Evolutionary conservation across 2,113 vertebrate genomes (phyloP).

Genomic region (Gymnarchus niloticus): DNA sequence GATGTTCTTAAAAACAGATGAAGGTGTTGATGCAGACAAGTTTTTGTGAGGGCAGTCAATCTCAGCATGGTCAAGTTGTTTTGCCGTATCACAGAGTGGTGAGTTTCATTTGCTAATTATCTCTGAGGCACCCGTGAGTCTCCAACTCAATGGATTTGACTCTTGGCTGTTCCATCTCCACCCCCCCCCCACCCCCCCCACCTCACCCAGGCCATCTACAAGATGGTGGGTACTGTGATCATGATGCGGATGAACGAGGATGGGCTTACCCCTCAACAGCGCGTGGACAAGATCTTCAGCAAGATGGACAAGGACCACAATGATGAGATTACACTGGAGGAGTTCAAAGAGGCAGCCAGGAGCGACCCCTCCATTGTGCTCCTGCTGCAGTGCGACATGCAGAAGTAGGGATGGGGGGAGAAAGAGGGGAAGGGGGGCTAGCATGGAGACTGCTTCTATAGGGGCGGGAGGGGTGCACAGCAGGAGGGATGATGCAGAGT

Average conservation of each 20-base stretch:
- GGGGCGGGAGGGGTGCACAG: not conserved
- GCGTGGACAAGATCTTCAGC: conserved; percentile 98
- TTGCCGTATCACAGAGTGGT: not conserved
- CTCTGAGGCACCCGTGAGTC: not conserved
- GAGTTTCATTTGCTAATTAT: not conserved
- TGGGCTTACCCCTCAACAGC: conserved; percentile 90
- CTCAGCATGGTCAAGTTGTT: no score
- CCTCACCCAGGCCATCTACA: conserved; percentile 84
- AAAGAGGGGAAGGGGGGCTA: conserved; percentile 7
- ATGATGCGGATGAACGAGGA: conserved; percentile 99
- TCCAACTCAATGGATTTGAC: not conserved
- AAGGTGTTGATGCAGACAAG: not conserved
- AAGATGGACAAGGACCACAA: conserved; percentile 99
- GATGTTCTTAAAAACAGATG: not conserved
- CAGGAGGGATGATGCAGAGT: not conserved
- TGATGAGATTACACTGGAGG: conserved; percentile 91
- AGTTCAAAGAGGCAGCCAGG: conserved; percentile 96
- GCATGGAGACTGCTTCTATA: not conserved
- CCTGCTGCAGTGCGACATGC: conserved; percentile 94
- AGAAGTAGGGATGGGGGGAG: conserved; percentile 71
- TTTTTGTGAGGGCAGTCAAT: not conserved
- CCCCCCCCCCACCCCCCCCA: not conserved
- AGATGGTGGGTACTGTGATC: conserved; percentile 98
- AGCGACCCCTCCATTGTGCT: conserved; percentile 94
- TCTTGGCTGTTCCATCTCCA: not conserved